These are phyloP conservation scores for Rhabdomys dilectus DNA, from an alignment of 2,113 vertebrate genomes.

Conservation along the genomic window DNA sequence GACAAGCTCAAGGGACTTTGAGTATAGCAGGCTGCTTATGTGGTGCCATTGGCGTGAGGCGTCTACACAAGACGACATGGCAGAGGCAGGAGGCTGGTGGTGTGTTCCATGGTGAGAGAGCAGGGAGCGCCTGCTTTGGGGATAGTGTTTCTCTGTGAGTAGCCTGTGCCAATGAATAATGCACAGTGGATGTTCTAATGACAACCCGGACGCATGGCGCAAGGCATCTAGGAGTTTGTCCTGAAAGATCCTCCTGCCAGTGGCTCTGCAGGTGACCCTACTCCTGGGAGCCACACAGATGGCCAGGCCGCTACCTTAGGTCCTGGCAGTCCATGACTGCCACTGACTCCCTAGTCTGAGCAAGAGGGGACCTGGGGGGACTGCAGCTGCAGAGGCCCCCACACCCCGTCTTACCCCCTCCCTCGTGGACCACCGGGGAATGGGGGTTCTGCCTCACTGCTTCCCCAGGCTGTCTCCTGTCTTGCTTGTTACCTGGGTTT, in stretches of 20 bases:
- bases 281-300: too few relatives aligned
- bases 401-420: accelerated
- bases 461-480: neutral
- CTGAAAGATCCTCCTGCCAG: neutral
- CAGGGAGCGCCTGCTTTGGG: neutral
- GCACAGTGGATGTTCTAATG: neutral
- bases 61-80: neutral
- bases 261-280: neutral
- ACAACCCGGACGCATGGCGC: accelerated
- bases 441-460: neutral
- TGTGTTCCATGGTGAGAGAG: neutral
- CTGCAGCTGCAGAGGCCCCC: neutral
- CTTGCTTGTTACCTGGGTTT: neutral
- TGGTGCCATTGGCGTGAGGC: neutral
- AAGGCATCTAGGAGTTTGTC: neutral
- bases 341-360: neutral
- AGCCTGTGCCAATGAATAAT: neutral
- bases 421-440: neutral
- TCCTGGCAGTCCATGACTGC: neutral
- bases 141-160: neutral
- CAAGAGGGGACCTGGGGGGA: neutral
- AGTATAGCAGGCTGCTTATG: neutral
- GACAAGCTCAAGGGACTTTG: too few relatives aligned
- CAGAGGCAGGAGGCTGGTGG: neutral
- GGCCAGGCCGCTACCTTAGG: neutral